Evolutionary conservation across 2,113 vertebrate genomes (phyloP), one percentile per base, ranked within the genome.

Genomic region (Crypturellus undulatus): DNA sequence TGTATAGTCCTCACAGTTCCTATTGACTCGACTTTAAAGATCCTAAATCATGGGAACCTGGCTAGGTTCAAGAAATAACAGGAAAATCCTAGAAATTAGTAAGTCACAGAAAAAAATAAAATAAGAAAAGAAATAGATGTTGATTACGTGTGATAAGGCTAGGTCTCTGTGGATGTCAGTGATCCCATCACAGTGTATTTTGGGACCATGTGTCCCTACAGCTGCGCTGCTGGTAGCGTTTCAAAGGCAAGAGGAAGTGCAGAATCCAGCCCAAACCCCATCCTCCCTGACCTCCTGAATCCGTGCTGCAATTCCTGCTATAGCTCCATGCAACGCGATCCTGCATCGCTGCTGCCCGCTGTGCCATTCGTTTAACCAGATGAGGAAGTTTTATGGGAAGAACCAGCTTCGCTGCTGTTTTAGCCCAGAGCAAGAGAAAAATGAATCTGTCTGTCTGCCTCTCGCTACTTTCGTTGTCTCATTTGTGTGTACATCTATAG

Each of bases 321-420:
- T 3, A 16, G 56, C n/a, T 90, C 76, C 19, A 38, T 2, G 84
- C 77, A 79, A 73, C 5, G 6, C 52, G 71, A 87, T 87, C 63
- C 49, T 24, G 19, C 24, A 4, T 0, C 1, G 79, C 11, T 2
- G 4, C 63, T 72, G 16, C 30, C n/a, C 0, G 0, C 34, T 32
- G 5, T 28, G 78, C 4, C 7, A 12, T 32, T 80, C 32, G 5
- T 47, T 75, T 76, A 32, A 24, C 8, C 36, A 13, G 36, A n/a
- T 30, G 58, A 58, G 34, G 34, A 10, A 42, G 64, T 22, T 36
- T 65, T 22, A 5, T 28, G 19, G 25, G 34, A 89, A 32, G 28
- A 77, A 40, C 8, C 22, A 58, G 16, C 18, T 25, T 42, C 12
- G 21, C 38, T 71, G 42, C 65, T 67, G 26, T 19, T 72, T 71